Evolutionary conservation across 2,113 vertebrate genomes (phyloP).

Genomic region (Podilymbus podiceps): DNA sequence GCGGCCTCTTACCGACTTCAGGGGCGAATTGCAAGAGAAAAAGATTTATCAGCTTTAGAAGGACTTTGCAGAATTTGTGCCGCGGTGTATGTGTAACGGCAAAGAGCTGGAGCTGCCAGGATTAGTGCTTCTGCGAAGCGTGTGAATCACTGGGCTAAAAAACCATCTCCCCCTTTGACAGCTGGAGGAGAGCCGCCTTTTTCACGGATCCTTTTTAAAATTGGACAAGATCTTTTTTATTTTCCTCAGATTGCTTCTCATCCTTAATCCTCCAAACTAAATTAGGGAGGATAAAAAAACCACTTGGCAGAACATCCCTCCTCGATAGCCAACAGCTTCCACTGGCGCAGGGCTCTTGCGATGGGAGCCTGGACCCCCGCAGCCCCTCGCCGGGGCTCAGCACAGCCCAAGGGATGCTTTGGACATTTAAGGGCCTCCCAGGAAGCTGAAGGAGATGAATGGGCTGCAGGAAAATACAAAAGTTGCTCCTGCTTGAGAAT

Average conservation of each 20-base stretch:
- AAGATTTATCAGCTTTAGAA: neutral
- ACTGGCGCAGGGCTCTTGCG: neutral
- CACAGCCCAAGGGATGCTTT: rapidly evolving
- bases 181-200: neutral
- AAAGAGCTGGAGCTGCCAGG: neutral
- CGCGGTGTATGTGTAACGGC: rapidly evolving
- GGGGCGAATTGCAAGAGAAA: rapidly evolving
- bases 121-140: neutral
- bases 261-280: neutral
- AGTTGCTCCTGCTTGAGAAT: neutral
- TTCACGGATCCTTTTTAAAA: neutral
- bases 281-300: neutral
- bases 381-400: neutral
- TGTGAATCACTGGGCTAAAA: neutral
- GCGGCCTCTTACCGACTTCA: neutral
- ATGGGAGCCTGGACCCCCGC: neutral
- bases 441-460: neutral
- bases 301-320: neutral
- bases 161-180: neutral
- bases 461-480: neutral
- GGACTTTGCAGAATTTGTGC: neutral
- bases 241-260: neutral
- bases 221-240: neutral
- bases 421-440: neutral
- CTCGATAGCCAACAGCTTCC: neutral